Percentiles rank a stretch among this genome's conserved stretches.
These are phyloP conservation scores for Caenorhabditis wallacei DNA, from an alignment of 2,888 invertebrate species.

Conservation along the genomic window DNA sequence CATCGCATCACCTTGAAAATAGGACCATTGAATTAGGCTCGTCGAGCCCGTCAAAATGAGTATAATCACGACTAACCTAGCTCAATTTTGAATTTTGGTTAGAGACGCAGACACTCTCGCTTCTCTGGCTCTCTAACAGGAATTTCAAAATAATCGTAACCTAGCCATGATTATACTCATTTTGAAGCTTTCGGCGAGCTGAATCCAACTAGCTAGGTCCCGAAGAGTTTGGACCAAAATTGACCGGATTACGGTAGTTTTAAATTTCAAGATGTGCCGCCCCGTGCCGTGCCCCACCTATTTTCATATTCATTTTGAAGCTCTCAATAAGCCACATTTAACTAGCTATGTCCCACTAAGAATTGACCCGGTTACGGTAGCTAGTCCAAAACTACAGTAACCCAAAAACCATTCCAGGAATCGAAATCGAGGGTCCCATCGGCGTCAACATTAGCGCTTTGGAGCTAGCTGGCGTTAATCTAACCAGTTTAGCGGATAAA, in stretches of 20 bases:
- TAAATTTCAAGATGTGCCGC: too few species aligned
- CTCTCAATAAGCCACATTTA: neutral
- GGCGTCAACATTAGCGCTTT: constrained; percentile 82
- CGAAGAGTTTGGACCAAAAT: neutral
- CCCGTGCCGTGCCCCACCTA: too few species aligned
- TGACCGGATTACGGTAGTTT: neutral
- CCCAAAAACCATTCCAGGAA: constrained; percentile 65
- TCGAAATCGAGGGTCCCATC: constrained; percentile 82
- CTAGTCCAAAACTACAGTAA: neutral
- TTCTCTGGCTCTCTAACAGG: too few species aligned
- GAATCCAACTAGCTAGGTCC: neutral
- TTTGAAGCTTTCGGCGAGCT: neutral
- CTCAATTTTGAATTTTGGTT: neutral
- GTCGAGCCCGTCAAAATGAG: neutral
- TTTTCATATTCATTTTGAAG: neutral
- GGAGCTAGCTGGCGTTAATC: constrained; percentile 79
- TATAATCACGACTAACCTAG: neutral
- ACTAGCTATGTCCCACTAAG: too few species aligned
- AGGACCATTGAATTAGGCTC: neutral
- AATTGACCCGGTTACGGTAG: too few species aligned
- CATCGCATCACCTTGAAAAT: neutral
- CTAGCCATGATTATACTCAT: neutral
- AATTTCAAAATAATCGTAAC: too few species aligned
- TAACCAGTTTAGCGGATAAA: constrained; percentile 82
- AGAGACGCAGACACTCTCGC: neutral